Base-by-base conservation (phyloP, 1,140 invertebrate genomes). In the Apolygus lucorum region DNA sequence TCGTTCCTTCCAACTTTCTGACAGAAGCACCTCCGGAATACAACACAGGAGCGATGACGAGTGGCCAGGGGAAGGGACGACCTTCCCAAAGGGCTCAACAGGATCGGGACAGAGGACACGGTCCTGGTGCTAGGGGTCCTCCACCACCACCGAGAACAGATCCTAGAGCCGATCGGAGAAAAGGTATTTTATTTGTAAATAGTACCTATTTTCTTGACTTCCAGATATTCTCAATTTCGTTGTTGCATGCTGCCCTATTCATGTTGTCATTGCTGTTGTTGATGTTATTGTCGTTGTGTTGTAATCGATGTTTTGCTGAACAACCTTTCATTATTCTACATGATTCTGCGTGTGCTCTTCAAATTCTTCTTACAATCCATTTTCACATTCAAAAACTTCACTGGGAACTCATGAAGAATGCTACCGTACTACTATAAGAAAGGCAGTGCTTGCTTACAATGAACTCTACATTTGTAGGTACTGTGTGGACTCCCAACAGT, bases 1-100 rank as follows among this genome's bases (percentile, higher is more conserved):
- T 98, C 54, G 95, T 98, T 64, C 95, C 95, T 25, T 96, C 92
- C 72, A 98, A 98, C 79, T 98, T 97, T 82, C 83, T 98, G 63
- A 88, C 91, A 1, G 93, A 96, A 74, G 89, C 91, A 21, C 88
- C 89, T 27, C 86, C 88, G 74, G 77, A 72, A 73, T 77, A 75
- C 74, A 73, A 75, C 34, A 72, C 75, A 34, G 69, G 66, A 72
- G 34, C 74, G 70, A 66, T 66, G 64, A 59, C 75, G 72, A 65
- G 76, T 71, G 42, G 74, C 74, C 66, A 76, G n/a, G 69, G 75
- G n/a, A 77, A 74, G 63, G 69, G 73, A 68, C 66, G 72, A 73
- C 75, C 69, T 75, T 1, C 81, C 80, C 26, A 73, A 77, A 28
- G 78, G 75, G 27, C 74, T 72, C 72, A 73, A 26, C 73, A 22